Percentiles rank a stretch among this genome's conserved stretches.
These are phyloP conservation scores for Homarus gammarus DNA, from an alignment of 2,888 invertebrate genomes.

Conservation along the genomic window DNA sequence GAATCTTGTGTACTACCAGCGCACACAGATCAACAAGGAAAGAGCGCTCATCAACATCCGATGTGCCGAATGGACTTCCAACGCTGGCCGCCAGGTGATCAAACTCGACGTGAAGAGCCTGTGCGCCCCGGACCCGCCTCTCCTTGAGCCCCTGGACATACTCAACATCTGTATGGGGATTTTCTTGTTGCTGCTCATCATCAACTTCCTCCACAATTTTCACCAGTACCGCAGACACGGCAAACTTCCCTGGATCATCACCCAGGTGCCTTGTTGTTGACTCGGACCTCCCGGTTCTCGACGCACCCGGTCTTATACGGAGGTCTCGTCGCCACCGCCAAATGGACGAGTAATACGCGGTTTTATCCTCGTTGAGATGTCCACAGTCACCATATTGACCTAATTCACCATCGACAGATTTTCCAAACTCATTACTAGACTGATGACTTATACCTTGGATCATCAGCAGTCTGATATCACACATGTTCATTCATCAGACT, in stretches of 20 bases:
- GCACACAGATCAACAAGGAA: neutral
- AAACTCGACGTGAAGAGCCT: slow-evolving; percentile 37
- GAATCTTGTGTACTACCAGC: slow-evolving; percentile 61
- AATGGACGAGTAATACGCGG: too few relatives aligned
- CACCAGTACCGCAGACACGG: slow-evolving; percentile 65
- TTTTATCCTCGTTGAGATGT: too few relatives aligned
- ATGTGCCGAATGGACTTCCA: slow-evolving; percentile 29
- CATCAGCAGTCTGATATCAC: too few relatives aligned
- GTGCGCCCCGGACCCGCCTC: slow-evolving; percentile 50
- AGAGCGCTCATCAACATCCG: slow-evolving; percentile 25
- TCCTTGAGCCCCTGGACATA: slow-evolving; percentile 54
- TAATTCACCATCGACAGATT: too few relatives aligned
- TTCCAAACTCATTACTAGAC: too few relatives aligned
- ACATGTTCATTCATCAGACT: too few relatives aligned
- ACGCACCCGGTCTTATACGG: too few relatives aligned
- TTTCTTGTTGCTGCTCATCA: slow-evolving; percentile 50
- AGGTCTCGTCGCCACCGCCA: too few relatives aligned
- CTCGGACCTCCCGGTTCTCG: too few relatives aligned
- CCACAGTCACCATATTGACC: too few relatives aligned
- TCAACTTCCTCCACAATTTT: slow-evolving; percentile 68
- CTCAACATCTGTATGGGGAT: slow-evolving; percentile 58
- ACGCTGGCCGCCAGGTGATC: slow-evolving; percentile 33
- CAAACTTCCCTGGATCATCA: slow-evolving; percentile 71
- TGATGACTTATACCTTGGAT: too few relatives aligned
- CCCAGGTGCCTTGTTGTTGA: slow-evolving; percentile 54